Base-by-base conservation (phyloP, 2,113 vertebrate genomes). In the Dendropsophus ebraccatus region DNA sequence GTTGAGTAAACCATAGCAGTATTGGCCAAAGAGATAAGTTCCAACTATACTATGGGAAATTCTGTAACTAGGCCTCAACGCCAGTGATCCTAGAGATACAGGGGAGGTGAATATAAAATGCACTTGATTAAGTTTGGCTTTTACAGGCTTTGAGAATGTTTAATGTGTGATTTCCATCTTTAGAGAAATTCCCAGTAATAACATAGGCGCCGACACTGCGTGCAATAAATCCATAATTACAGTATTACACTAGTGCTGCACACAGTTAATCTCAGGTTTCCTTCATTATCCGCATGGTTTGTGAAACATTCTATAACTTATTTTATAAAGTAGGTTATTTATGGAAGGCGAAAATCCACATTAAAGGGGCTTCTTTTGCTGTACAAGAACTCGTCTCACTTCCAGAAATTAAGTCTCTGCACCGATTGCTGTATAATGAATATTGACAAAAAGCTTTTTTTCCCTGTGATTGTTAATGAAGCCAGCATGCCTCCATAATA, bases 401-500 rank as follows among this genome's bases (percentile, higher is more conserved):
- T 56, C n/a, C 19, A 70, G 65, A 70, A 72, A 78, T 84, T 4
- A 85, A 85, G 67, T 50, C 30, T 50, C 47, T 85, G 19, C 47
- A 52, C 30, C 25, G 56, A 41, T 79, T 49, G 6, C 32, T 56
- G 50, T 70, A 86, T 81, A 72, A 86, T 86, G 67, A 72, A 80
- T 72, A 86, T 80, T 80, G 84, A 80, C 47, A 73, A 75, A 78
- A 80, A 67, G 76, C 76, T 56, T 47, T 79, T 74, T 50, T 80
- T 52, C 76, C 41, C 37, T 81, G 23, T 81, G 49, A 80, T 73
- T 86, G 65, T 73, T 72, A 86, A 78, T 54, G 45, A 79, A 79
- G 49, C 35, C 25, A 81, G 76, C 50, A 58, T 86, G 65, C 49
- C 32, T 80, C 65, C 81, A 35, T 70, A 85, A 85, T 58, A 86